Base-by-base conservation (phyloP, 1,140 invertebrate species). In the Phthorimaea operculella region DNA sequence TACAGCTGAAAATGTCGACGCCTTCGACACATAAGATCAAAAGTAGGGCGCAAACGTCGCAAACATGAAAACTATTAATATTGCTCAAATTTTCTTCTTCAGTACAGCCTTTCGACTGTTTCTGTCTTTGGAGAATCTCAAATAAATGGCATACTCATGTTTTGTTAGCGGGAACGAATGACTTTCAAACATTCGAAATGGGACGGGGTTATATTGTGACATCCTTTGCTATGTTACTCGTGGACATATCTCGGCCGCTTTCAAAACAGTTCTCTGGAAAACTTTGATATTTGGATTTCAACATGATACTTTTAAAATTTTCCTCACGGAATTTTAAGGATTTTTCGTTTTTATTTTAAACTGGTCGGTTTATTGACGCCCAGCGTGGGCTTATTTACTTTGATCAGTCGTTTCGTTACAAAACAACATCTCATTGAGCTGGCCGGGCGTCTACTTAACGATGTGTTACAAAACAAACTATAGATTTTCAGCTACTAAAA, bases 211-310 rank as follows among this genome's bases (percentile, higher is more conserved):
- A 42, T 51, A 55, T 61, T 51, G 63, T 61, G 64, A 58, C 64
- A 58, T 48, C 62, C 62, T 68, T 64, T 63, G 63, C 62, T 61
- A 61, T 63, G 63, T 55, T 55, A 51, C 59, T 52, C 57, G 56
- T 63, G 55, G 70, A 70, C 67, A 61, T 63, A 70, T 66, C 67
- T 68, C 67, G 70, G 67, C 54, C 70, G 62, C 47, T 56, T 61
- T 57, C 55, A 68, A 73, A 68, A 70, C 64, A 64, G 59, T 63
- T 62, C 57, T 53, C 54, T 59, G 58, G 51, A 61, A 59, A 57
- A 59, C 52, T 34, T 63, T 49, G 58, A 49, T 10, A 51, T 51
- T 28, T 28, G 21, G 21, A 28, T 28, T 56, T 56, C 59, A 57
- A 63, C 60, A 63, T 62, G 59, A 59, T 63, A 63, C 55, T 63